Evolutionary conservation across 1,140 invertebrate genomes (phyloP).

Genomic region (Elymnias hypermnestra): DNA sequence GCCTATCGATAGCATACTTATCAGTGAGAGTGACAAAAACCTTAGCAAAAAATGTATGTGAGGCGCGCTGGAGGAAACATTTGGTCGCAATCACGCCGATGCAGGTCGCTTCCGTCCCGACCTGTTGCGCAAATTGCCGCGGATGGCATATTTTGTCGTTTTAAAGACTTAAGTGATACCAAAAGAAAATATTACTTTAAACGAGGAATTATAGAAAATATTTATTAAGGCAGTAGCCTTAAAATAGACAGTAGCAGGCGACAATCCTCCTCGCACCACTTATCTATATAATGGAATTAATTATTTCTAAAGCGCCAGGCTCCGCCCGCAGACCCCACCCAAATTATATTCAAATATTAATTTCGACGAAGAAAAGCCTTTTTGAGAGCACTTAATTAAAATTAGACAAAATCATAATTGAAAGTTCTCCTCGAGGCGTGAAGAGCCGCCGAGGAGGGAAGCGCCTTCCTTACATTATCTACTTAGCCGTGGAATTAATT

Average conservation of each 20-base stretch:
- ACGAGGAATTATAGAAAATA: background rate
- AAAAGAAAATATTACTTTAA: background rate
- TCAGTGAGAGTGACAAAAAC: slow-evolving; percentile 62
- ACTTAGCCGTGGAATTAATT: slow-evolving; percentile 71
- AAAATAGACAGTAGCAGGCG: slow-evolving; percentile 18
- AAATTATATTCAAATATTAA: slow-evolving; percentile 76
- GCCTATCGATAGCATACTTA: slow-evolving; percentile 73
- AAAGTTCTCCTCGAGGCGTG: slow-evolving; percentile 74
- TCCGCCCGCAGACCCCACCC: slow-evolving; percentile 62
- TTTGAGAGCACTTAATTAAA: slow-evolving; percentile 75
- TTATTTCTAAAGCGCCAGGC: slow-evolving; percentile 64
- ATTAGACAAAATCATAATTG: slow-evolving; percentile 76
- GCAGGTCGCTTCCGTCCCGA: slow-evolving; percentile 73
- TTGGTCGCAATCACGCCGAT: slow-evolving; percentile 68
- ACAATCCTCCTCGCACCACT: slow-evolving; percentile 22
- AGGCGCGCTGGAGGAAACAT: slow-evolving; percentile 67
- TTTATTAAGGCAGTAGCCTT: slow-evolving; percentile 15
- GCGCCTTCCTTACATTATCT: slow-evolving; percentile 66
- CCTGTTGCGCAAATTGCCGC: slow-evolving; percentile 69
- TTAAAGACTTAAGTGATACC: background rate
- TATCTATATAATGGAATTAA: slow-evolving; percentile 56
- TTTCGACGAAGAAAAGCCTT: slow-evolving; percentile 71
- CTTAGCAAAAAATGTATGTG: slow-evolving; percentile 56
- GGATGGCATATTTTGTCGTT: background rate
- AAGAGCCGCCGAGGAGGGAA: slow-evolving; percentile 55